Base-by-base conservation (phyloP, 2,888 invertebrate species). In the Pinctada fucata region DNA sequence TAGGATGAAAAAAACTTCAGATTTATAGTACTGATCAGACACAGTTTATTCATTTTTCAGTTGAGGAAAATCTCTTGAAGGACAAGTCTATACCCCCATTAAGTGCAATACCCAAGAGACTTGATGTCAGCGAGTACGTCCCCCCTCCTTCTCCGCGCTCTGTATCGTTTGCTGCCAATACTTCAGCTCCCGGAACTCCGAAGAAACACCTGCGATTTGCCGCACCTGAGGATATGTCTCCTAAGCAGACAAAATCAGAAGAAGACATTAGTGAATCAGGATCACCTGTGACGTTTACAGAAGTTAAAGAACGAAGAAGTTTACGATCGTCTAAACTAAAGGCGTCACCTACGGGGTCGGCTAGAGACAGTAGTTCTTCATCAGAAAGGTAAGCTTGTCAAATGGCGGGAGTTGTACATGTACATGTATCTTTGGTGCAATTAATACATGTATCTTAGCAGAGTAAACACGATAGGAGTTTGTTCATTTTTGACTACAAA, bases 321-420 rank as follows among this genome's bases (percentile, higher is more conserved):
- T 31, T 31, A 31, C 31, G 31, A 31, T 31, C 31, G 31, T 31
- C 31, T 31, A 31, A 31, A 31, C 31, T 31, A 31, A 31, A 31
- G 31, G 1, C 31, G 31, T 49, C 69, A 16, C 69, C 69, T 47
- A 47, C 51, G 45, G 76, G 83, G 63, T 82, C 82, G 50, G 63
- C 84, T 6, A 78, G 80, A 63, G 86, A 88, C 64, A 81, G 87
- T 50, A 88, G 88, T 72, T 87, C 87, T 5, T 88, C 88, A 1
- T 87, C 87, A 47, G 88, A 88, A 79, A 86, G 87, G 88, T 88
- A 75, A 0, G 77, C 49, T 4, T 50, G n/a, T 51, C 13, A 50
- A 2, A 51, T 1, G 48, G 31, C 31, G 31, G 31, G 31, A 0
- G 31, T 31, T 31, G 31, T 31, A 31, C 31, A 1, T 31, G 31